These are phyloP conservation scores for Pseudomyrmex gracilis DNA, from an alignment of 1,140 invertebrate genomes.

Conservation along the genomic window DNA sequence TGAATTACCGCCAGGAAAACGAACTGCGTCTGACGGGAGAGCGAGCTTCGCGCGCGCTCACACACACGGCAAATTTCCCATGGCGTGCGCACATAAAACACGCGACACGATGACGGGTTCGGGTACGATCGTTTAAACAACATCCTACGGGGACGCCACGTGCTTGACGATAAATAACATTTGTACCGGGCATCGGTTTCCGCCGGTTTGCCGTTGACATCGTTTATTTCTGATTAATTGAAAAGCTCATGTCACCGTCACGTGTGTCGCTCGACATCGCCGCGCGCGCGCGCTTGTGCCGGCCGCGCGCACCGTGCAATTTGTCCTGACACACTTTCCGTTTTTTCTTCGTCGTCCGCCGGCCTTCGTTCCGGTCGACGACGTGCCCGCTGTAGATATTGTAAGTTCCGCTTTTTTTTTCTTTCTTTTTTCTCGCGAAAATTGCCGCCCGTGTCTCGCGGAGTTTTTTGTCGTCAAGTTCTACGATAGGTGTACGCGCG, in stretches of 20 bases:
- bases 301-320: conserved; percentile 50
- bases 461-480: not conserved
- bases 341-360: conserved; percentile 38
- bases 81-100: conserved; percentile 49
- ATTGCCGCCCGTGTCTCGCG: not conserved
- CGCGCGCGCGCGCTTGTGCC: not conserved
- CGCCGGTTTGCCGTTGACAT: conserved; percentile 62
- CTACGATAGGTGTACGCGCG: not conserved
- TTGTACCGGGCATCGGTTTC: conserved; percentile 66
- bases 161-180: conserved; percentile 73
- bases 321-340: conserved; percentile 64
- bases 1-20: conserved; percentile 3
- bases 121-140: conserved; percentile 67
- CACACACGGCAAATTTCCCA: conserved; percentile 51
- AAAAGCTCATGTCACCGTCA: conserved; percentile 70
- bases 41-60: conserved; percentile 15
- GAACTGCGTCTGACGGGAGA: conserved; percentile 23
- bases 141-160: conserved; percentile 35
- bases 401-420: conserved; percentile 14
- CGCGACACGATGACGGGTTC: conserved; percentile 61
- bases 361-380: conserved; percentile 19
- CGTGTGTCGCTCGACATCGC: conserved; percentile 59
- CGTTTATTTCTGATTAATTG: conserved; percentile 76
- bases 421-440: conserved; percentile 6
- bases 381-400: not conserved